phyloP scores from a whole-genome alignment of 2,888 invertebrate genomes.

The Ectemnius lituratus region DNA sequence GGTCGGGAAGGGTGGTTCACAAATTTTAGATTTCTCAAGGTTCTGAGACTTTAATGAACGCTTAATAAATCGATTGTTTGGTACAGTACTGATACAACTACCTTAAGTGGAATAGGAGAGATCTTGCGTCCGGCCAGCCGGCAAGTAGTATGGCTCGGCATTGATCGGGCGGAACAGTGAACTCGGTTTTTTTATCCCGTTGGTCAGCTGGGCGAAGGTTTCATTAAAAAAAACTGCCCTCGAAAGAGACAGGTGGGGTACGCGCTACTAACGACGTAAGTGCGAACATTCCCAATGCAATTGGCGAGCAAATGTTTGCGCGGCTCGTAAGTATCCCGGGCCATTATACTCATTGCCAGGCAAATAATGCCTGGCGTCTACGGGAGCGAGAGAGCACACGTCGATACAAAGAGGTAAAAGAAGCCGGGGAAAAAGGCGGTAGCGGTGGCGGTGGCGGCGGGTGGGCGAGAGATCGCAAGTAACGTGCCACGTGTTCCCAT shows the following conservation, averaged over 20 bases:
- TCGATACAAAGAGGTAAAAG: neutral
- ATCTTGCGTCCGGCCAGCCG: too few relatives aligned
- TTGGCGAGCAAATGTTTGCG: slow-evolving; percentile 58
- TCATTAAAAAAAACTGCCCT: slow-evolving; percentile 39
- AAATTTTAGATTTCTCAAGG: too few relatives aligned
- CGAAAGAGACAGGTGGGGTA: slow-evolving; percentile 10
- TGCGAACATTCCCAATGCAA: slow-evolving; percentile 44
- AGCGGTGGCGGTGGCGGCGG: slow-evolving; percentile 1
- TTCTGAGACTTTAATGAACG: too few relatives aligned
- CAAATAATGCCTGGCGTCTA: slow-evolving; percentile 64
- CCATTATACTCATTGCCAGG: slow-evolving; percentile 62
- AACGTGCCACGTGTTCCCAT: slow-evolving; percentile 51
- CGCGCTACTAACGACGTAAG: slow-evolving; percentile 45
- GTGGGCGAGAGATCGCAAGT: slow-evolving; percentile 14
- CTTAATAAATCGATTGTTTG: too few relatives aligned
- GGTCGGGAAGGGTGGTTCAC: too few relatives aligned
- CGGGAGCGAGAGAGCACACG: slow-evolving; percentile 28
- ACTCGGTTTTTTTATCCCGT: too few relatives aligned
- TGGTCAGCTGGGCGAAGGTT: slow-evolving; percentile 21
- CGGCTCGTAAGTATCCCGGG: slow-evolving; percentile 15
- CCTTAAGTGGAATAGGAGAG: too few relatives aligned
- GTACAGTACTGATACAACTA: too few relatives aligned
- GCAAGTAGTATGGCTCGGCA: too few relatives aligned
- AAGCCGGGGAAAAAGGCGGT: slow-evolving; percentile 12
- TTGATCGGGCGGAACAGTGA: too few relatives aligned